Evolutionary conservation across 2,113 vertebrate species (phyloP), one percentile per base, ranked within the genome.

Genomic region (Microtus ochrogaster): DNA sequence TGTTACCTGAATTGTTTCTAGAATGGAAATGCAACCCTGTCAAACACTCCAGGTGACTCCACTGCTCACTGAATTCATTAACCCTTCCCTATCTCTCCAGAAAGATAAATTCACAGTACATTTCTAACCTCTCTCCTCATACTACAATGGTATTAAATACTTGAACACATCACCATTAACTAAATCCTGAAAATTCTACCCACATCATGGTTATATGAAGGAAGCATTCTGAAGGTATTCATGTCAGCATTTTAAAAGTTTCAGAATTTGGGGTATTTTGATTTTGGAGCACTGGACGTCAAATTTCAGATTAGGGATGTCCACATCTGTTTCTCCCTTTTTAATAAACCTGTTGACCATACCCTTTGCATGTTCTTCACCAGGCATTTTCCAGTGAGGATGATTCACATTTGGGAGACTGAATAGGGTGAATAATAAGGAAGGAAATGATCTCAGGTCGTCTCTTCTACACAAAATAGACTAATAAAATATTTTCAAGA

Each of bases 1-100:
- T 78, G 70, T 66, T 66, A 47, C n/a, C n/a, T n/a, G n/a, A n/a
- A n/a, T n/a, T 94, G 82, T 96, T 78, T 73, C 63, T 66, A 84
- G 91, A 93, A 68, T 30, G 90, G 63, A 91, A 93, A 72, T 91
- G 3, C n/a, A 78, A 36, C 79, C 47, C 66, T 89, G 78, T 33
- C 44, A 78, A 83, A 88, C 58, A 58, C 9, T 49, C 63, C 26
- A 92, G 33, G 65, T 89, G 14, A 63, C 41, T 82, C 28, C 68
- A 63, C 52, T 93, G 28, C 33, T 52, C 68, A 77, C 19, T 63
- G 63, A 82, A 47, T 41, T 65, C 82, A n/a, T n/a, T n/a, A 76
- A 52, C 83, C 30, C 19, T 74, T 95, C 68, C 33, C 5, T 81
- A 84, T 14, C 44, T 74, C 66, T 79, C 21, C 19, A 93, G 39